phyloP scores from a whole-genome alignment of 2,113 vertebrate species.

The Solea solea region DNA sequence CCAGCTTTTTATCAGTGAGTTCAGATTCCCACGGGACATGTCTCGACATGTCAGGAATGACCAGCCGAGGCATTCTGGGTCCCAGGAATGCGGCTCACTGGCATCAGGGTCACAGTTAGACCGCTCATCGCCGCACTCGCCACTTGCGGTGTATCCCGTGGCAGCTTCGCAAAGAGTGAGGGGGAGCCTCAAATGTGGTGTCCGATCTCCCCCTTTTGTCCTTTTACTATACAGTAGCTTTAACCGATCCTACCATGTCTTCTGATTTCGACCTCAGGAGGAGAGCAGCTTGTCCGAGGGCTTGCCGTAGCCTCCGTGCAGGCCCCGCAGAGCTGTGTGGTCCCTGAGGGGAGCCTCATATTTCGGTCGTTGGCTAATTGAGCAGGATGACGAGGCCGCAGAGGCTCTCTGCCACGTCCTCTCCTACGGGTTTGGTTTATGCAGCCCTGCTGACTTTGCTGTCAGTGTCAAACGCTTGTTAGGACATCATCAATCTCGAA shows the following conservation, averaged over 20 bases:
- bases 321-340: conserved; percentile 52
- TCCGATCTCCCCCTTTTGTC: conserved; percentile 12
- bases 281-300: conserved; percentile 5
- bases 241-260: neutral
- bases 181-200: neutral
- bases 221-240: conserved; percentile 7
- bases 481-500: conserved; percentile 81
- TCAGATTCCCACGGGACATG: conserved; percentile 69
- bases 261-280: conserved; percentile 20
- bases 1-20: conserved; percentile 64
- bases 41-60: conserved; percentile 74
- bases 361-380: conserved; percentile 80
- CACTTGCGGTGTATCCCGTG: conserved; percentile 45
- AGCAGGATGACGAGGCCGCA: conserved; percentile 74
- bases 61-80: conserved; percentile 54
- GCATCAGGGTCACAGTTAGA: conserved; percentile 51
- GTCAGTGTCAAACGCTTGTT: conserved; percentile 86
- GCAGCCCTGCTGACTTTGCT: conserved; percentile 83
- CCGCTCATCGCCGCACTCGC: conserved; percentile 44
- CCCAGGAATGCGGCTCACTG: conserved; percentile 60
- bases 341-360: conserved; percentile 70
- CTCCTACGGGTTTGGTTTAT: conserved; percentile 79
- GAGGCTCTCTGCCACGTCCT: conserved; percentile 62
- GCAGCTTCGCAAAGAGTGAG: conserved; percentile 38
- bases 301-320: conserved; percentile 22